A percentile compares a stretch with the other conserved stretches of the same genome.
These are phyloP conservation scores for Buphagus erythrorhynchus DNA, from an alignment of 2,797 vertebrate genomes.

Conservation along the genomic window DNA sequence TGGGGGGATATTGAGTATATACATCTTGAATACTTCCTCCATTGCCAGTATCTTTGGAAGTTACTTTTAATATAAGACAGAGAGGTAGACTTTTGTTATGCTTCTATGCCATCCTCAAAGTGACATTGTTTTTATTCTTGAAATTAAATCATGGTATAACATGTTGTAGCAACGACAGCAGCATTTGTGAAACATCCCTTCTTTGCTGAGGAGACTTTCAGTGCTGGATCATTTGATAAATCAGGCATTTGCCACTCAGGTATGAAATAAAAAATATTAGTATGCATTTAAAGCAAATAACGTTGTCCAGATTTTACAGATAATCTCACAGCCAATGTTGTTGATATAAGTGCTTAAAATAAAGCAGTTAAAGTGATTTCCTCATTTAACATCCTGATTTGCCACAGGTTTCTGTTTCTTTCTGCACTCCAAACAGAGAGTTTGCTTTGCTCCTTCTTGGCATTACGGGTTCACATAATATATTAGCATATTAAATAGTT, in stretches of 20 bases:
- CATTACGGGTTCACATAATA: fast-evolving
- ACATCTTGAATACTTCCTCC: neutral
- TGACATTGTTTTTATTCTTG: neutral
- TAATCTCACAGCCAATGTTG: neutral
- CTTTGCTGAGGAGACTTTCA: neutral
- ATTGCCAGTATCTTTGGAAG: neutral
- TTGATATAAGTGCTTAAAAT: neutral
- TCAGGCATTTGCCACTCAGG: neutral
- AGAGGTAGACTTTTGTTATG: neutral
- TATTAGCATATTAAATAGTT: neutral
- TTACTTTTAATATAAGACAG: neutral
- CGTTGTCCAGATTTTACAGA: neutral
- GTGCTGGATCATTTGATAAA: neutral
- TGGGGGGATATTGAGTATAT: neutral
- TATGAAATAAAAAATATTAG: neutral
- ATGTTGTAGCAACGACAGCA: neutral
- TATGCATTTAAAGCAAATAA: neutral
- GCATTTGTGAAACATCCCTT: neutral
- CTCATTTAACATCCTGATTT: neutral
- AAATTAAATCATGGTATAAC: neutral
- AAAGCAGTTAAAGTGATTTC: neutral
- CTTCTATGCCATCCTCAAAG: neutral
- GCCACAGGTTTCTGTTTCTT: neutral
- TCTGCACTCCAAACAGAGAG: neutral
- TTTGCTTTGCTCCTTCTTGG: neutral